Conservation (phyloP, 2,888 invertebrate species). For the Sinodicranocentrus sp. region DNA sequence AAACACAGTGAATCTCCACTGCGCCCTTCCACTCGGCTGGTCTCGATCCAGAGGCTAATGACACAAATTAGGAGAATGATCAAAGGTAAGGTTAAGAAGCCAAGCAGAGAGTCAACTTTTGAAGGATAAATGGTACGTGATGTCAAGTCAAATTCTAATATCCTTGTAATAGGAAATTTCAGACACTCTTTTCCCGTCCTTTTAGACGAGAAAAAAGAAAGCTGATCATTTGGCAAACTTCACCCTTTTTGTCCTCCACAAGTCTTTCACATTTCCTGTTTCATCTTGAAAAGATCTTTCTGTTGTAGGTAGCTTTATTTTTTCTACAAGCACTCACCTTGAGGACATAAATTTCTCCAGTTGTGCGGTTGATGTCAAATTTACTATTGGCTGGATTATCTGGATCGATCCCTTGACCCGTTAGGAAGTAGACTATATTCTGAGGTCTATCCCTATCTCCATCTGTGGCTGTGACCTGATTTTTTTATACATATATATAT, state of each 20-base stretch:
- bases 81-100: not conserved
- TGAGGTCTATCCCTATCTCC: slow-evolving; percentile 97
- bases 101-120: not conserved
- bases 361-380: slow-evolving; percentile 97
- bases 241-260: no score
- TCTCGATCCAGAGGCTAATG: slow-evolving; percentile 92
- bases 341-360: slow-evolving; percentile 96
- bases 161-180: not conserved
- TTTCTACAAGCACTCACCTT: slow-evolving; percentile 91
- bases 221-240: no score
- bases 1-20: slow-evolving; percentile 97
- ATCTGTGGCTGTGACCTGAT: slow-evolving; percentile 95
- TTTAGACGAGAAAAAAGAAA: no score
- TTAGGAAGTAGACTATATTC: slow-evolving; percentile 96
- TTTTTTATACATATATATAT: slow-evolving; percentile 17
- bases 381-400: slow-evolving; percentile 97
- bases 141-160: not conserved
- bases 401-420: slow-evolving; percentile 96
- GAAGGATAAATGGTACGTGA: not conserved
- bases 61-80: slow-evolving; percentile 19
- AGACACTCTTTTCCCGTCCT: no score
- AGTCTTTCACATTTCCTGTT: no score
- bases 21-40: slow-evolving; percentile 96
- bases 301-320: no score
- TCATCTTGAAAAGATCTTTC: no score